A percentile compares a stretch with the other conserved stretches of the same genome.
Conservation (phyloP, 2,888 invertebrate genomes). For the Euspilapteryx auroguttella region DNA sequence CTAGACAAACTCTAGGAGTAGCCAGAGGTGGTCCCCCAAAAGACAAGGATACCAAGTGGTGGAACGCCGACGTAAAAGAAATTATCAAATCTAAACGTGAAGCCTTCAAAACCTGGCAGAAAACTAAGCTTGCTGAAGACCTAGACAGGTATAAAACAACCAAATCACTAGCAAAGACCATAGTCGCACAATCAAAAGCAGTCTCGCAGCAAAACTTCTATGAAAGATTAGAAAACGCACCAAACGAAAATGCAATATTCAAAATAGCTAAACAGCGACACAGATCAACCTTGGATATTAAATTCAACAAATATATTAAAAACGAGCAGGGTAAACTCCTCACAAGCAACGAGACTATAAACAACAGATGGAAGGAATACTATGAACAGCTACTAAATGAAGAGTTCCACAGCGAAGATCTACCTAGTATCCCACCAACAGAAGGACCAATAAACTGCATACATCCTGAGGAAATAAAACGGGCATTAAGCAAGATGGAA, state of each 20-base stretch:
- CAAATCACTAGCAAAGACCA: neutral
- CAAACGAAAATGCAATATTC: neutral
- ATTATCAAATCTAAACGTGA: neutral
- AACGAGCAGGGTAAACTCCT: slow-evolving; percentile 5
- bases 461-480: neutral
- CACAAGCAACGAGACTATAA: slow-evolving; percentile 5
- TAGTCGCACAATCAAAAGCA: neutral
- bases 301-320: slow-evolving; percentile 6
- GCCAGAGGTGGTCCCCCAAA: neutral
- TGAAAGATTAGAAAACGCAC: neutral
- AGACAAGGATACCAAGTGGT: slow-evolving; percentile 3
- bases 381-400: slow-evolving; percentile 1
- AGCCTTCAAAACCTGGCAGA: neutral
- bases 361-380: slow-evolving; percentile 5
- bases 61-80: neutral
- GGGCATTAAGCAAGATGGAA: neutral
- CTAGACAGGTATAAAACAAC: neutral
- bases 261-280: neutral
- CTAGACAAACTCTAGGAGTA: no score
- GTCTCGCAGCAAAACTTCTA: neutral
- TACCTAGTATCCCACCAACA: neutral
- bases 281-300: slow-evolving; percentile 1
- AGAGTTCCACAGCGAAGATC: slow-evolving; percentile 1
- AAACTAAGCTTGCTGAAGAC: neutral
- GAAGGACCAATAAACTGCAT: neutral